Conservation (phyloP, 2,888 invertebrate genomes). For the Paralinhomoeus sp. region DNA sequence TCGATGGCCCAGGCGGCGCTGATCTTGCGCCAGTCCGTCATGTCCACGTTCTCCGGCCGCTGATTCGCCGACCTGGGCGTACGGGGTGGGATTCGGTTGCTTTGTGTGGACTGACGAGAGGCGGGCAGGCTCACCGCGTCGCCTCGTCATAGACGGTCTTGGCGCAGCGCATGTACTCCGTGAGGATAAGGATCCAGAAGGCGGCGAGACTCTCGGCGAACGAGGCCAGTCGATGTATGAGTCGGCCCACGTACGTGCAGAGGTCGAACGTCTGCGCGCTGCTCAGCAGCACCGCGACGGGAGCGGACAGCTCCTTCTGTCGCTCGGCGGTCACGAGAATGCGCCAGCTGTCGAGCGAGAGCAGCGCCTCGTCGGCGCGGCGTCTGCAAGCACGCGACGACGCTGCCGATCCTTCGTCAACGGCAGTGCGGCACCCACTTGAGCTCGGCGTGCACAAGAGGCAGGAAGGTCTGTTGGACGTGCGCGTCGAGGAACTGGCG, state of each 20-base stretch:
- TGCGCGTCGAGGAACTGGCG: conserved; percentile 63
- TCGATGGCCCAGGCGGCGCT: conserved; percentile 74
- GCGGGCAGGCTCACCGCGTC: no score
- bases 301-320: conserved; percentile 7
- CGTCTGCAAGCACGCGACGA: conserved; percentile 1
- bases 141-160: conserved; percentile 11
- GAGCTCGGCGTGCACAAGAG: conserved; percentile 15
- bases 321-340: conserved; percentile 7
- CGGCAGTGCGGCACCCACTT: neutral
- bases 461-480: conserved; percentile 57
- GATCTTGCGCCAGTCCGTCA: conserved; percentile 39
- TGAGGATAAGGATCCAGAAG: conserved; percentile 19
- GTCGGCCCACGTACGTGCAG: conserved; percentile 15
- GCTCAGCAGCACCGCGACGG: conserved; percentile 4
- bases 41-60: no score
- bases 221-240: conserved; percentile 19
- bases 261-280: conserved; percentile 14
- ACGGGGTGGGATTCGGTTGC: no score
- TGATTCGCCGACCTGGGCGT: no score
- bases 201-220: conserved; percentile 21
- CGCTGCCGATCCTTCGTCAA: no score
- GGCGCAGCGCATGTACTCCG: conserved; percentile 16
- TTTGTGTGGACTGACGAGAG: no score
- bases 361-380: conserved; percentile 10
- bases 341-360: conserved; percentile 12